Percentiles rank a stretch among this genome's conserved stretches.
phyloP scores from a whole-genome alignment of 1,140 invertebrate genomes.

The Drosophila neocordata region DNA sequence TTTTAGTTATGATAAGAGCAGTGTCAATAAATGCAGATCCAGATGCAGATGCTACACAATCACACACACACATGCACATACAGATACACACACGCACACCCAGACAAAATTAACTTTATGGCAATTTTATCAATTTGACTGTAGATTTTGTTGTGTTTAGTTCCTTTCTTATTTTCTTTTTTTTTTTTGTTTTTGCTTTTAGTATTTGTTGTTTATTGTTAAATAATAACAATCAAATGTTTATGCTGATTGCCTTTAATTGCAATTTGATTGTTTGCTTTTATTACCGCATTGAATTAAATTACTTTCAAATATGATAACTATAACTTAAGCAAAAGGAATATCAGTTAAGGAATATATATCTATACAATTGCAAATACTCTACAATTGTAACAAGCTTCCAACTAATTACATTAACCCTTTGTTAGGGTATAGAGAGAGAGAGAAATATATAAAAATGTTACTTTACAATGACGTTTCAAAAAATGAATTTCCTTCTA shows the following conservation, averaged over 20 bases:
- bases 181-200: slow-evolving; percentile 13
- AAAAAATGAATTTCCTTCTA: slow-evolving; percentile 45
- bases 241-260: slow-evolving; percentile 52
- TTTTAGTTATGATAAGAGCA: slow-evolving; percentile 69
- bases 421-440: too few relatives aligned
- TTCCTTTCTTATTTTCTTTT: too few relatives aligned
- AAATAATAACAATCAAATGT: slow-evolving; percentile 66
- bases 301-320: neutral
- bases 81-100: neutral
- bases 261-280: slow-evolving; percentile 61
- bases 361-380: too few relatives aligned
- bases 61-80: neutral
- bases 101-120: slow-evolving; percentile 59
- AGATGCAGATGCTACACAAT: slow-evolving; percentile 28
- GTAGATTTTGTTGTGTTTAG: slow-evolving; percentile 2
- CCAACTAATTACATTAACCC: too few relatives aligned
- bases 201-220: slow-evolving; percentile 28
- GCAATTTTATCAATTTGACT: slow-evolving; percentile 63
- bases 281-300: slow-evolving; percentile 6
- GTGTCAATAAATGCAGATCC: slow-evolving; percentile 67
- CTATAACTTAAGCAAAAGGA: neutral
- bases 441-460: too few relatives aligned
- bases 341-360: too few relatives aligned
- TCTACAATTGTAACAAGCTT: too few relatives aligned
- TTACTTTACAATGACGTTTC: slow-evolving; percentile 37